These are phyloP conservation scores for Rhyacophila brunnea DNA, from an alignment of 1,140 invertebrate species.

Conservation along the genomic window DNA sequence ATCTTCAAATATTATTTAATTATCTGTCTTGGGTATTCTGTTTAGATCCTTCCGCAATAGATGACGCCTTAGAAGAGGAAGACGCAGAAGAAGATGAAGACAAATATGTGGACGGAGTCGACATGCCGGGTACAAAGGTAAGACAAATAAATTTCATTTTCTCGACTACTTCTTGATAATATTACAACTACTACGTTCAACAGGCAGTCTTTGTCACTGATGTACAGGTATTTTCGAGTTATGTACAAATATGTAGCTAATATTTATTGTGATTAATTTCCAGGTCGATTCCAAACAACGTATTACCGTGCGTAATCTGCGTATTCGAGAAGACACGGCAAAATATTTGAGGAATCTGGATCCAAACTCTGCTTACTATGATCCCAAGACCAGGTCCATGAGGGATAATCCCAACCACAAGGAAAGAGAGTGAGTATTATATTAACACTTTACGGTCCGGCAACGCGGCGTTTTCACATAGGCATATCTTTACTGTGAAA, in stretches of 20 bases:
- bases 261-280: slow-evolving; percentile 6
- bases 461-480: too few relatives aligned
- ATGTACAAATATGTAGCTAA: too few relatives aligned
- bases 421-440: slow-evolving; percentile 64
- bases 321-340: slow-evolving; percentile 98
- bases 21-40: slow-evolving; percentile 18
- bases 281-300: slow-evolving; percentile 95
- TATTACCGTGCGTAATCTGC: slow-evolving; percentile 96
- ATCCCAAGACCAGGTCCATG: slow-evolving; percentile 98
- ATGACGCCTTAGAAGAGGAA: slow-evolving; percentile 56
- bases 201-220: too few relatives aligned
- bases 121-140: slow-evolving; percentile 96
- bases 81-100: slow-evolving; percentile 87
- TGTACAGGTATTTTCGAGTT: too few relatives aligned
- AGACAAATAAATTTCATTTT: too few relatives aligned
- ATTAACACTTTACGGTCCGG: too few relatives aligned
- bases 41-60: slow-evolving; percentile 51
- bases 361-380: slow-evolving; percentile 97
- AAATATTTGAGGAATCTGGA: slow-evolving; percentile 98
- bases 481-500: too few relatives aligned
- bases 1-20: too few relatives aligned
- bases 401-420: slow-evolving; percentile 92
- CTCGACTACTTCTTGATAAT: too few relatives aligned
- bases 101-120: slow-evolving; percentile 94
- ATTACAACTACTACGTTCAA: too few relatives aligned